Evolutionary conservation across 2,113 vertebrate genomes (phyloP), one percentile per base, ranked within the genome.

Genomic region (Chloebia gouldiae): DNA sequence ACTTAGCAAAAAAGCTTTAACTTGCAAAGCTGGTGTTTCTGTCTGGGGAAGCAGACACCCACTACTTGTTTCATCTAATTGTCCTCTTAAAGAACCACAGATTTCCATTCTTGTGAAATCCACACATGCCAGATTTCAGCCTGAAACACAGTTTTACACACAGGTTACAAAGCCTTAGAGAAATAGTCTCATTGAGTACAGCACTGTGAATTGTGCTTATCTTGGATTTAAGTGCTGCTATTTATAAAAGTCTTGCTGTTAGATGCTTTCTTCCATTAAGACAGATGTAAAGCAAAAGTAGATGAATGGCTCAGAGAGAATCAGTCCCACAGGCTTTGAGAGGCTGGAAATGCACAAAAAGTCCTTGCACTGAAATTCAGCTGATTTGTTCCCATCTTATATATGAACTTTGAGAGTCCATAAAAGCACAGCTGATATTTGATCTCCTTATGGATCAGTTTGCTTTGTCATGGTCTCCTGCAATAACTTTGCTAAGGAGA

Each of bases 161-260:
- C 84, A 63, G 60, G 54, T 95, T 88, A 33, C 35, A 73, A 83
- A 89, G 39, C 78, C 66, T 69, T 66, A 44, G 54, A 82, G 59
- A 69, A 50, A 42, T 44, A 61, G 17, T 94, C 39, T 35, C 51
- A 30, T 59, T 87, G 71, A 78, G 77, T 53, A 25, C 53, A 79
- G 59, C 11, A 33, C 40, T 45, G 53, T 91, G 83, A 87, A 61
- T 60, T 61, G 65, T 86, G n/a, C 73, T 96, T 60, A 30, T 68
- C 69, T 79, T 86, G 83, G 77, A 63, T 95, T 92, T 95, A 81
- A 92, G 81, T 81, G 73, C 83, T 86, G 65, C 77, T 92, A 53
- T 91, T 91, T 87, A 56, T 84, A 66, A 72, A 96, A 80, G 75
- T 82, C 76, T 54, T 87, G 68, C 50, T 9, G 24, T 56, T 31